These are phyloP conservation scores for Anas platyrhynchos DNA, from an alignment of 2,113 vertebrate genomes.

Conservation along the genomic window DNA sequence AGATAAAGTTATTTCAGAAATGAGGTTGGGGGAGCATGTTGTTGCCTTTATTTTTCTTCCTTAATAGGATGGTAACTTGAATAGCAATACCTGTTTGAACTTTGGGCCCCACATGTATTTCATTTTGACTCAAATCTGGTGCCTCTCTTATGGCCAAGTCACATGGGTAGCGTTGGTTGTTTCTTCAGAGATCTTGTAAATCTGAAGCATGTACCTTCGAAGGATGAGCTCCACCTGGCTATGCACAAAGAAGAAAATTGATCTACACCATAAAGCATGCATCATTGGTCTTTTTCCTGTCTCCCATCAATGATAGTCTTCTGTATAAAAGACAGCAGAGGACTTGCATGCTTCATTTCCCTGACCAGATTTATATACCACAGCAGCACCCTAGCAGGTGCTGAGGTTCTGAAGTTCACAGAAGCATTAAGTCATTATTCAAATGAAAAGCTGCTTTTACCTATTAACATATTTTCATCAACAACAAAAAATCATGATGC, in stretches of 20 bases:
- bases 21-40: neutral
- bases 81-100: neutral
- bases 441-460: constrained; percentile 51
- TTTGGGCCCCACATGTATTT: neutral
- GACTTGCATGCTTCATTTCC: neutral
- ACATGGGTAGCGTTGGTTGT: neutral
- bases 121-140: neutral
- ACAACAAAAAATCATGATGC: constrained; percentile 17
- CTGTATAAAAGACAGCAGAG: neutral
- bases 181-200: neutral
- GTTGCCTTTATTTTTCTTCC: neutral
- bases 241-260: neutral
- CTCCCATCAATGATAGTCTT: neutral
- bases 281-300: neutral
- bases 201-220: neutral
- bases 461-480: constrained; percentile 36
- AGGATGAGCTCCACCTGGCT: neutral
- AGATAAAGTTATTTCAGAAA: neutral
- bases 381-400: neutral
- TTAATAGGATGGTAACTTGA: neutral
- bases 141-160: neutral
- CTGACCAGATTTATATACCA: neutral
- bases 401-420: constrained; percentile 29
- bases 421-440: constrained; percentile 45
- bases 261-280: neutral